Evolutionary conservation across 2,888 invertebrate species (phyloP), one percentile per base, ranked within the genome.

Genomic region (Temnothorax ravouxi): DNA sequence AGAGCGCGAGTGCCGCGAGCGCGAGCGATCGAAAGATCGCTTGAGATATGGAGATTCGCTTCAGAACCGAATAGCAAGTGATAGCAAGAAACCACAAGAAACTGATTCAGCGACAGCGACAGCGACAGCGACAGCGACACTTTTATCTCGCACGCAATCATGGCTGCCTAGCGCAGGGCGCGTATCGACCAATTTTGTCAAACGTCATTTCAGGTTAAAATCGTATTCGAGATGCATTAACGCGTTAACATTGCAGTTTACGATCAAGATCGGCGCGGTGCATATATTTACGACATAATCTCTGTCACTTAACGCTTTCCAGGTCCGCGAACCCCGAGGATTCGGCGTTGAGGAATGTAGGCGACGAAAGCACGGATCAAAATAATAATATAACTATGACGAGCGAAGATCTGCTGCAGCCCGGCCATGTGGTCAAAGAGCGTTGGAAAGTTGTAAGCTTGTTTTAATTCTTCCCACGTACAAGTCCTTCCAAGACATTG

Each of bases 361-460:
- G 94, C 88, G 94, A 94, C 93, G 94, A 94, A 91, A 94, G 94
- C 85, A 96, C 96, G 89, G 96, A 96, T 93, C 96, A 96, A 94
- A 96, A 96, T 93, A 96, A 96, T 94, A 97, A 96, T 95, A 97
- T 97, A 95, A 97, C 97, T 94, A 98, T 98, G 98, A 97, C 98
- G 87, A 97, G 97, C 92, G 98, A 98, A 95, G 99, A 99, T 95
- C 96, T 99, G 89, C 96, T 99, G 93, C 99, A 99, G 95, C 98
- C 99, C 54, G 99, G 99, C 74, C 99, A 99, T 96, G 98, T 99
- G 84, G 99, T 99, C 93, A 99, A 99, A 96, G 99, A 99, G 95
- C 96, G 99, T 95, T 99, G 99, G 99, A 99, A 99, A 98, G 97
- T 97, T 94, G 99, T 99, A 93, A 95, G 97, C 94, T 83, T 75